Base-by-base conservation (phyloP, 2,113 vertebrate species). In the Enhydra lutris region DNA sequence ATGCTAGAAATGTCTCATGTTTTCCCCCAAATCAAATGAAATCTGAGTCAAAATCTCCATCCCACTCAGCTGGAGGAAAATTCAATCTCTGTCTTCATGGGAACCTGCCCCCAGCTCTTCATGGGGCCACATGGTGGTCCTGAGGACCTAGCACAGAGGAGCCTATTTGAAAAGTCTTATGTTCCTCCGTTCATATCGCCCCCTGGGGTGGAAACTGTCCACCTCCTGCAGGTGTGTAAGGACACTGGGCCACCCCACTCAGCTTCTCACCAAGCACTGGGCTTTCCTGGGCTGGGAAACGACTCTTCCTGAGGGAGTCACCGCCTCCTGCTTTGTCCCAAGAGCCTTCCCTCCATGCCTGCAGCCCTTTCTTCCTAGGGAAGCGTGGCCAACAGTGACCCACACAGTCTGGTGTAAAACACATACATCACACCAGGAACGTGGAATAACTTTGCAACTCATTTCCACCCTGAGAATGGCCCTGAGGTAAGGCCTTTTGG, bases 131-230 rank as follows among this genome's bases (percentile, higher is more conserved):
- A 18, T 0, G 14, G n/a, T 45, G 0, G 1, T 71, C 36, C 87
- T 50, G 26, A 31, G 63, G 15, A 5, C 50, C 45, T 73, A 12
- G 17, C 4, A 8, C 52, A 18, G 0, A 84, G 11, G 4, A 67
- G 79, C 57, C 39, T 6, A 29, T 21, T 63, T n/a, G 8, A 42
- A 34, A 61, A 24, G 21, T 6, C 34, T 23, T 34, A 31, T 34
- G 4, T 10, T 45, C 52, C 21, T 24, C 4, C 0, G 15, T 55
- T n/a, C 63, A 80, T 45, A 31, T 6, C 0, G 3, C 73, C n/a
- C 24, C 39, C 26, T 50, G 26, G 15, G 39, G 12, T 36, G 3
- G 26, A 63, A 47, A 26, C 10, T 7, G 31, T 36, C 1, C 36
- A 21, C 11, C 42, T 57, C 82, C 17, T 45, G 24, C 45, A 34